Conservation (phyloP, 2,797 vertebrate genomes). For the Chaetophractus vellerosus region DNA sequence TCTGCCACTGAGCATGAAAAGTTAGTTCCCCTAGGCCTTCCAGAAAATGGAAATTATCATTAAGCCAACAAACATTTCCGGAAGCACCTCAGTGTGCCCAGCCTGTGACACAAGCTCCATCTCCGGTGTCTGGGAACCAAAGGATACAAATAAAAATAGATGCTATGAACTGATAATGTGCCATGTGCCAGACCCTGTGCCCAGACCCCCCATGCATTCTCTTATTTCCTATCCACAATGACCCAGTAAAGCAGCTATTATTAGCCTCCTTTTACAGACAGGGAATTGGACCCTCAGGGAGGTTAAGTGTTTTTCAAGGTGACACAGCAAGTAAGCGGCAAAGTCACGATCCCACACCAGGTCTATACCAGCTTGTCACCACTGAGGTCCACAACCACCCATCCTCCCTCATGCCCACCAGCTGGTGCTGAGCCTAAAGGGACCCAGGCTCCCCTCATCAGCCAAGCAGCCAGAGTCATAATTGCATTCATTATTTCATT, state of each 20-base stretch:
- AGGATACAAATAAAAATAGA: not conserved
- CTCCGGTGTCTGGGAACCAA: not conserved
- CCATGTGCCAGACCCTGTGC: not conserved
- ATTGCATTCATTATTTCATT: not conserved
- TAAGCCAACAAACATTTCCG: not conserved
- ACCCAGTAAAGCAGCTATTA: not conserved
- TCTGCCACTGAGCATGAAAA: not conserved
- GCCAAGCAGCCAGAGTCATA: not conserved
- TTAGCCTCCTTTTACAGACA: not conserved
- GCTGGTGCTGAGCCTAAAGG: not conserved
- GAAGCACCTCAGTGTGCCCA: not conserved
- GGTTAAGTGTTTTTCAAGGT: not conserved
- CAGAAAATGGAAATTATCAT: not conserved
- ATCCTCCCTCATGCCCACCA: not conserved
- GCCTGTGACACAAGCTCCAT: not conserved
- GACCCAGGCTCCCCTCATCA: not conserved
- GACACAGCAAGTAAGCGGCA: not conserved
- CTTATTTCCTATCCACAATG: not conserved
- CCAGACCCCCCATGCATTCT: not conserved
- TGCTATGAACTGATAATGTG: fast-evolving
- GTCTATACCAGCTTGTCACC: no score
- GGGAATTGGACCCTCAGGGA: not conserved
- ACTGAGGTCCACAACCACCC: not conserved
- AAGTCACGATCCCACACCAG: not conserved
- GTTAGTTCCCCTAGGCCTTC: not conserved